Evolutionary conservation across 2,797 vertebrate species (phyloP), one percentile per base, ranked within the genome.

Genomic region (Anguilla pacifica): DNA sequence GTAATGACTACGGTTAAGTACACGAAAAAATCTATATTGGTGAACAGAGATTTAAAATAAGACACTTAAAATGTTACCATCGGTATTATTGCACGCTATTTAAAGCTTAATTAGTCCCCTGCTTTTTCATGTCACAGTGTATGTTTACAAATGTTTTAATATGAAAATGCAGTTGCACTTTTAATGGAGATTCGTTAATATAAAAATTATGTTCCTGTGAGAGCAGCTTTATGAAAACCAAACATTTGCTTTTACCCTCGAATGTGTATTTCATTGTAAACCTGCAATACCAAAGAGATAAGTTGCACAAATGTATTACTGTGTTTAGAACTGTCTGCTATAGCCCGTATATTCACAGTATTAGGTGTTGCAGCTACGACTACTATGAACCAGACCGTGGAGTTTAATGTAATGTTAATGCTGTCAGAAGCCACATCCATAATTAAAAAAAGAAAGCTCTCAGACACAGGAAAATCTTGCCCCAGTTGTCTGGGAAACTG

Each of bases 1-100:
- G 92, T 92, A 0, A 94, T 97, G 3, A 31, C 90, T 0, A 81
- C 89, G 0, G 93, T 94, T 4, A 81, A 88, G 57, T 55, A 89
- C 35, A 64, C 6, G 79, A 88, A 31, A 57, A 90, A 49, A 13
- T 61, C 19, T 86, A 17, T 83, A 13, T 77, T 77, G 0, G 46
- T 57, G 3, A 22, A 87, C 7, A 89, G 28, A 83, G 10, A 64
- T 25, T 5, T 83, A 15, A 46, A 87, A 55, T 6, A 28, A 79
- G 90, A 94, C 88, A 25, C 2, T 46, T 91, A 87, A 49, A 49
- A 43, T 19, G 25, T 43, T 74, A 74, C 3, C 19, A n/a, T 19
- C 15, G 72, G 31, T 15, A 35, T 77, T 43, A 43, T 19, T 39
- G 74, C 43, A 77, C 61, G 17, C 28, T 15, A 17, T 77, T 31